phyloP scores from a whole-genome alignment of 2,113 vertebrate species.

The Eulemur macaco region DNA sequence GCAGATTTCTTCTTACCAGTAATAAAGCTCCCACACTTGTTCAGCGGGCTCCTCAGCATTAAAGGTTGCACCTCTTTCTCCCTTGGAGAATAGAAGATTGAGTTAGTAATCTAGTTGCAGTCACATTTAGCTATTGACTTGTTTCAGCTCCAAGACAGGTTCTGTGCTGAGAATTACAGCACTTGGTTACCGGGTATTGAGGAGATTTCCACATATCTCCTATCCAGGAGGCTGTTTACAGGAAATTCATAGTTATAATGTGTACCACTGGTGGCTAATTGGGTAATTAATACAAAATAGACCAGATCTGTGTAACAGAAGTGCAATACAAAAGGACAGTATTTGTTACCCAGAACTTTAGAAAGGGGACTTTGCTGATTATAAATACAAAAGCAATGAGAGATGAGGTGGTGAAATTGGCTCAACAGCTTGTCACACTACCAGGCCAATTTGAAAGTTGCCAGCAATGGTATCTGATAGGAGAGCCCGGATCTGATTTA shows the following conservation, averaged over 20 bases:
- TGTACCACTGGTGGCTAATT: neutral
- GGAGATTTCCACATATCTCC: slow-evolving; percentile 6
- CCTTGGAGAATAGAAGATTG: slow-evolving; percentile 59
- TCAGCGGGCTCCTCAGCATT: slow-evolving; percentile 17
- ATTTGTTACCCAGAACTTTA: neutral
- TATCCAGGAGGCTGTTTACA: neutral
- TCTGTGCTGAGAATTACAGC: slow-evolving; percentile 57
- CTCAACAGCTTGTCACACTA: neutral
- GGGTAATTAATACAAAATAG: neutral
- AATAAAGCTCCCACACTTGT: slow-evolving; percentile 8
- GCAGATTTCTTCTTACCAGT: slow-evolving; percentile 6
- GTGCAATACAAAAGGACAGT: neutral
- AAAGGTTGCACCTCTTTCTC: neutral
- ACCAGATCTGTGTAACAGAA: neutral
- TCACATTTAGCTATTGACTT: slow-evolving; percentile 60
- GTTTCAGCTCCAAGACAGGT: slow-evolving; percentile 41
- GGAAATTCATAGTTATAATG: slow-evolving; percentile 42
- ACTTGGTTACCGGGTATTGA: slow-evolving; percentile 27
- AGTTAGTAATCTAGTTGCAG: slow-evolving; percentile 53
- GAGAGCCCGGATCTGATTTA: neutral
- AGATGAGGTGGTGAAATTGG: neutral
- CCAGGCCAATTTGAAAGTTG: neutral
- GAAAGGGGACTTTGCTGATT: neutral
- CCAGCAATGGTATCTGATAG: neutral
- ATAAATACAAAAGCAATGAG: neutral